phyloP scores from a whole-genome alignment of 64 coral and sea anemone species.

The Montipora efflorescens region DNA sequence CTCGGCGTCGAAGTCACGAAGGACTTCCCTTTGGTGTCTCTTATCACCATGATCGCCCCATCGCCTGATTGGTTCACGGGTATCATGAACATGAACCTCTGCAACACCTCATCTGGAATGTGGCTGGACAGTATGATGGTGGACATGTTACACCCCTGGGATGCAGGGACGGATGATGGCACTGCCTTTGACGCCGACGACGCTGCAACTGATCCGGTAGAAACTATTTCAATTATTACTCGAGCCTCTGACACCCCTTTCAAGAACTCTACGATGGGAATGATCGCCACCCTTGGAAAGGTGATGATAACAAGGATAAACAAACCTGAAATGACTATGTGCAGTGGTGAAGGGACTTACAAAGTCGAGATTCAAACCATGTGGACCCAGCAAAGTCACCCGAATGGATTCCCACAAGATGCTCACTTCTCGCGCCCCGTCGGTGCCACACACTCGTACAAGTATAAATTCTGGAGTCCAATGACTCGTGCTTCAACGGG shows the following conservation, averaged over 20 bases:
- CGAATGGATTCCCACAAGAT: neutral
- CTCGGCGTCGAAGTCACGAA: slow-evolving; percentile 8
- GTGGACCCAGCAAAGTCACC: neutral
- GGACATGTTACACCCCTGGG: neutral
- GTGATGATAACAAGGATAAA: slow-evolving; percentile 2
- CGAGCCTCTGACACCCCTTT: neutral
- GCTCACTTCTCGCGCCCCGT: slow-evolving; percentile 17
- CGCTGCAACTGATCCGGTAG: neutral
- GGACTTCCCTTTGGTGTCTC: slow-evolving; percentile 37
- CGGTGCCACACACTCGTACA: slow-evolving; percentile 3
- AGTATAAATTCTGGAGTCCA: slow-evolving; percentile 10
- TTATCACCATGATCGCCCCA: slow-evolving; percentile 55
- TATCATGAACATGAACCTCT: neutral
- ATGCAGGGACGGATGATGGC: slow-evolving; percentile 46
- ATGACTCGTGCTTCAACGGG: slow-evolving; percentile 6
- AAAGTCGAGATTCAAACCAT: neutral
- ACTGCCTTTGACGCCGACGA: neutral
- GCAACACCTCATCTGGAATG: neutral
- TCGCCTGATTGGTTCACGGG: slow-evolving; percentile 67
- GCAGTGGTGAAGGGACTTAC: slow-evolving; percentile 5
- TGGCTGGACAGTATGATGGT: neutral
- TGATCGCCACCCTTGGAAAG: neutral
- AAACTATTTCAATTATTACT: neutral
- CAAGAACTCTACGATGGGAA: neutral
- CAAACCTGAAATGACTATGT: neutral